Evolutionary conservation across 2,797 vertebrate species (phyloP).

Genomic region (Chanos chanos): DNA sequence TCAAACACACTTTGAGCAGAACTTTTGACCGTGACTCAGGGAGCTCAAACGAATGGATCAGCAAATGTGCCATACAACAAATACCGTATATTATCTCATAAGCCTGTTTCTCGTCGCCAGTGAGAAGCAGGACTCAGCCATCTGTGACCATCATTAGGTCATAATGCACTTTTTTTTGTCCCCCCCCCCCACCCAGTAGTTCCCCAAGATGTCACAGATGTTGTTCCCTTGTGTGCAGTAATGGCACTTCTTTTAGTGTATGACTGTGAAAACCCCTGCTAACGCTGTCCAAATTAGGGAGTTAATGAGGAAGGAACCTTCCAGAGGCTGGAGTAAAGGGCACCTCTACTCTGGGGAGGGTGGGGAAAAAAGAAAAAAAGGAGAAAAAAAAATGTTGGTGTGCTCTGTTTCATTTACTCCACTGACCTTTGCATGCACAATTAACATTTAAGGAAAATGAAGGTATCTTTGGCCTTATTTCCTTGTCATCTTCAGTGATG

Average conservation of each 20-base stretch:
- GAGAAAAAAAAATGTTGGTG: slow-evolving; percentile 53
- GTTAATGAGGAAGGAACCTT: slow-evolving; percentile 63
- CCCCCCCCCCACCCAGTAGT: no score
- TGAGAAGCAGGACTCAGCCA: no score
- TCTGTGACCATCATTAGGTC: no score
- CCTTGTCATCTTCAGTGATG: slow-evolving; percentile 6
- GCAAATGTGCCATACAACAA: no score
- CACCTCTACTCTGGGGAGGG: slow-evolving; percentile 47
- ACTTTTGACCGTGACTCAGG: no score
- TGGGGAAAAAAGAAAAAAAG: slow-evolving; percentile 28
- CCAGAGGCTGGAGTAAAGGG: slow-evolving; percentile 59
- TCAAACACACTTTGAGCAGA: no score
- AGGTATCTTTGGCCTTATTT: slow-evolving; percentile 64
- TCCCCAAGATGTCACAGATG: no score
- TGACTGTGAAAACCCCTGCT: not conserved
- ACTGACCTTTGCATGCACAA: slow-evolving; percentile 81
- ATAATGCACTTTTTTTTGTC: no score
- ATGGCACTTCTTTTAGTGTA: not conserved
- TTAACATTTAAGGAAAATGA: slow-evolving; percentile 85
- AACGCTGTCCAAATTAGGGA: slow-evolving; percentile 55
- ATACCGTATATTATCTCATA: no score
- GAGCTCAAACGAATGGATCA: no score
- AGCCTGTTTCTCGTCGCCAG: no score
- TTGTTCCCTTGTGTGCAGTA: not conserved
- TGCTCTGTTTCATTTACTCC: slow-evolving; percentile 75